These are phyloP conservation scores for Drosophila paramelanica DNA, from an alignment of 2,888 invertebrate genomes.

Conservation along the genomic window DNA sequence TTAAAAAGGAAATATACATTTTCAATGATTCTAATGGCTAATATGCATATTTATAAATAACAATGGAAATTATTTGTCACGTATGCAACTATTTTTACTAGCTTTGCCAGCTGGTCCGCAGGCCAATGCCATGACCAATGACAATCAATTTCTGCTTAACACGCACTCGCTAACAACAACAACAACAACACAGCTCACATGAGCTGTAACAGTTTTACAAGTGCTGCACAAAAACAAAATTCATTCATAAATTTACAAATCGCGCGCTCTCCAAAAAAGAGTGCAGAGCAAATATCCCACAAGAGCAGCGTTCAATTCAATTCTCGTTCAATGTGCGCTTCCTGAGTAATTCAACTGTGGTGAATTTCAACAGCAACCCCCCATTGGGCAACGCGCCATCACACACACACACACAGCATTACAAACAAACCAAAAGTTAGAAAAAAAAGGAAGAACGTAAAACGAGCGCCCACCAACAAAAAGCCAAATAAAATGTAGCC, in stretches of 20 bases:
- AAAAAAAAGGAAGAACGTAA: conserved; percentile 51
- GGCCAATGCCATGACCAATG: conserved; percentile 70
- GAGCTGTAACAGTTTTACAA: conserved; percentile 37
- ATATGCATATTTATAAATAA: background rate
- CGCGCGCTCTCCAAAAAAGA: conserved; percentile 34
- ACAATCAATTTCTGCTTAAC: conserved; percentile 65
- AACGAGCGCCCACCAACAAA: conserved; percentile 64
- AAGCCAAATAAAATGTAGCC: conserved; percentile 75
- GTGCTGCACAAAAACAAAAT: conserved; percentile 31
- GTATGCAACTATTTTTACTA: conserved; percentile 16
- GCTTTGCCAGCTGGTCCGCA: conserved; percentile 7
- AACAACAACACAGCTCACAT: conserved; percentile 10
- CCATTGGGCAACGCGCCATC: conserved; percentile 65
- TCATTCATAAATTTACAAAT: conserved; percentile 69
- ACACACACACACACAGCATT: conserved; percentile 38
- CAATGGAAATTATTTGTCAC: conserved; percentile 13
- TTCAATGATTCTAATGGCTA: background rate
- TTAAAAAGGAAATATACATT: background rate
- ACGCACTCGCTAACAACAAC: conserved; percentile 36
- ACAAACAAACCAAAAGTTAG: conserved; percentile 59
- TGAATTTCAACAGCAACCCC: conserved; percentile 67
- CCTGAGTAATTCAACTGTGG: conserved; percentile 55
- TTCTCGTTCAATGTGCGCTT: conserved; percentile 49
- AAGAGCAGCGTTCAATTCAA: conserved; percentile 47
- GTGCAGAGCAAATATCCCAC: conserved; percentile 70